A percentile compares a stretch with the other conserved stretches of the same genome.
Conservation (phyloP, 2,888 invertebrate species). For the Cotesia congregata region DNA sequence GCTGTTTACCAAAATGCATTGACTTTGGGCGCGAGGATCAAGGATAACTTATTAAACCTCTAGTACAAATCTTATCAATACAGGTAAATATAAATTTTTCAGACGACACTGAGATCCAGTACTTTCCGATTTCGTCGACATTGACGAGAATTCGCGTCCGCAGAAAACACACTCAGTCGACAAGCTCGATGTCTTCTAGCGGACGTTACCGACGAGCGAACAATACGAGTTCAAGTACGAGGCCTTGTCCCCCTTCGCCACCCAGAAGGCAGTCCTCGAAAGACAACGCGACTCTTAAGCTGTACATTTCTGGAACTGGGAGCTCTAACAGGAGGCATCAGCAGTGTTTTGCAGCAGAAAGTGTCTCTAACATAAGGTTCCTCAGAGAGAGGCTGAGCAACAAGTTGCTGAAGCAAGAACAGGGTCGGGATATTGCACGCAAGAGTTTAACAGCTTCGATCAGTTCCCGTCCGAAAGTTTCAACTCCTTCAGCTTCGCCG, state of each 20-base stretch:
- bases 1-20: slow-evolving; percentile 60
- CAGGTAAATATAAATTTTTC: slow-evolving; percentile 66
- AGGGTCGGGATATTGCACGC: slow-evolving; percentile 47
- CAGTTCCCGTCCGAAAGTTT: slow-evolving; percentile 41
- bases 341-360: slow-evolving; percentile 71
- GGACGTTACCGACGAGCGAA: slow-evolving; percentile 74
- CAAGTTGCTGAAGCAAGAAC: slow-evolving; percentile 71
- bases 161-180: slow-evolving; percentile 73
- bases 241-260: slow-evolving; percentile 75
- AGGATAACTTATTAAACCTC: slow-evolving; percentile 30
- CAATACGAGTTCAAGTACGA: neutral
- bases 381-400: slow-evolving; percentile 76
- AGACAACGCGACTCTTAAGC: slow-evolving; percentile 78
- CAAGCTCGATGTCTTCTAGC: slow-evolving; percentile 69
- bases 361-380: slow-evolving; percentile 74
- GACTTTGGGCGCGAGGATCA: slow-evolving; percentile 26
- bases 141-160: slow-evolving; percentile 85
- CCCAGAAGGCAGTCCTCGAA: slow-evolving; percentile 84
- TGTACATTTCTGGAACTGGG: slow-evolving; percentile 72
- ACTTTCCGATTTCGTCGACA: slow-evolving; percentile 85
- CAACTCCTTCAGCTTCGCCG: slow-evolving; percentile 45
- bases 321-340: slow-evolving; percentile 70
- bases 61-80: slow-evolving; percentile 37
- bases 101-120: slow-evolving; percentile 85
- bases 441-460: slow-evolving; percentile 46